Base-by-base conservation (phyloP, 2,888 invertebrate genomes). In the Dryobotodes eremita region DNA sequence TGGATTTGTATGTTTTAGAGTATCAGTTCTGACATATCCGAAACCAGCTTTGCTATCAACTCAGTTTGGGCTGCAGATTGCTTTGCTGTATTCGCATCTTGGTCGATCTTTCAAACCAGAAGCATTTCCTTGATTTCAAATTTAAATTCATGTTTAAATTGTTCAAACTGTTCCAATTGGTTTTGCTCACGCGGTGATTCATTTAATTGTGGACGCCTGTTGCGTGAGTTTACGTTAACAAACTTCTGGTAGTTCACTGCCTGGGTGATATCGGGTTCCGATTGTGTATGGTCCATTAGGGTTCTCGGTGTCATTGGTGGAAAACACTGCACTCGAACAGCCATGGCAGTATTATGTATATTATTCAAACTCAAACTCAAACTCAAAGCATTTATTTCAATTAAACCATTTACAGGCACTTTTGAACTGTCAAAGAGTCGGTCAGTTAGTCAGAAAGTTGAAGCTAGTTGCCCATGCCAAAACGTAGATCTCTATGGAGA, bases 71-170 rank as follows among this genome's bases (percentile, higher is more conserved):
- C 17, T 0, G 55, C 42, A 55, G 8, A 42, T 42, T 70, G 55
- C 2, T 55, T 70, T 55, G 55, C n/a, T 10, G 55, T 8, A n/a
- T n/a, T 55, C 5, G 17, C 36, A 2, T 70, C 69, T 70, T 42
- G 55, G 55, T 42, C 69, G 23, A 31, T 13, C n/a, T 68, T 53
- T 31, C 36, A 42, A 0, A 2, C 42, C n/a, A 42, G n/a, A 2
- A 42, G 8, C 55, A 42, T 69, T 23, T 69, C 23, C 15, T 23
- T 53, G 8, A 69, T 53, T 8, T 69, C 36, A 0, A 23, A 23
- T 1, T 69, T 69, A 53, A 55, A 55, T 55, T 69, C n/a, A 23
- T 68, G 17, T 23, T 53, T 68, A 13, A 68, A 68, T 31, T 53
- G 13, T 15, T 50, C 68, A 53, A 50, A 53, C 1, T 5, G 68